Base-by-base conservation (phyloP, 2,113 vertebrate genomes). In the Marmota flaviventris region DNA sequence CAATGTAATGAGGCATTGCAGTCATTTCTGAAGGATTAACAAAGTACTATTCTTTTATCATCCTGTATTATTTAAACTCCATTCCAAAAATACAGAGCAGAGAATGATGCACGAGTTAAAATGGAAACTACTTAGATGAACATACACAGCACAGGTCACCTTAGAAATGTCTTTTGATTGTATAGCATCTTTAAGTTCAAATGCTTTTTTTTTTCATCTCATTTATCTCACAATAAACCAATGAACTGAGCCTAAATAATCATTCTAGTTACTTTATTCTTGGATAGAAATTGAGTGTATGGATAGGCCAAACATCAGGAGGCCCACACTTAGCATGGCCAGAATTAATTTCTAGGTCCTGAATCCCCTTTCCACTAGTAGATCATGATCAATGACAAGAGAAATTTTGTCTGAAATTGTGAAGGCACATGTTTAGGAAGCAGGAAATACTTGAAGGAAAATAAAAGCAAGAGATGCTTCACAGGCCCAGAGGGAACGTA, bases 111-210 rank as follows among this genome's bases (percentile, higher is more conserved):
- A 79, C 32, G 11, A 67, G 10, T 69, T 67, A 56, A 2, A 39
- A 84, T 11, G 34, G 5, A 86, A 77, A 61, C 3, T 8, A 67
- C 2, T 11, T 5, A 18, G 1, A 73, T 69, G 4, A 73, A 65
- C 72, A 81, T 37, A 17, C 4, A 53, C 48, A 39, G 3, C 22
- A 77, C 9, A 65, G 24, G 22, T 77, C 51, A 82, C 51, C 14
- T 86, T 70, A 75, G 22, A 70, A 70, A 53, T 56, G 32, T 48
- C 69, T 95, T 69, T 87, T 79, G 58, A 63, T 67, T 93, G 8
- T 86, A 8, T 69, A 61, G 2, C 5, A 48, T 16, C n/a, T 93
- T 83, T 24, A 72, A 78, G 1, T 84, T 61, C 12, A 65, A 34
- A 18, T 42, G 69, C 25, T 14, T 76, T 72, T 24, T 69, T 63